A percentile compares a stretch with the other conserved stretches of the same genome.
Conservation (phyloP, 2,113 vertebrate genomes). For the Leptobrachium leishanense region DNA sequence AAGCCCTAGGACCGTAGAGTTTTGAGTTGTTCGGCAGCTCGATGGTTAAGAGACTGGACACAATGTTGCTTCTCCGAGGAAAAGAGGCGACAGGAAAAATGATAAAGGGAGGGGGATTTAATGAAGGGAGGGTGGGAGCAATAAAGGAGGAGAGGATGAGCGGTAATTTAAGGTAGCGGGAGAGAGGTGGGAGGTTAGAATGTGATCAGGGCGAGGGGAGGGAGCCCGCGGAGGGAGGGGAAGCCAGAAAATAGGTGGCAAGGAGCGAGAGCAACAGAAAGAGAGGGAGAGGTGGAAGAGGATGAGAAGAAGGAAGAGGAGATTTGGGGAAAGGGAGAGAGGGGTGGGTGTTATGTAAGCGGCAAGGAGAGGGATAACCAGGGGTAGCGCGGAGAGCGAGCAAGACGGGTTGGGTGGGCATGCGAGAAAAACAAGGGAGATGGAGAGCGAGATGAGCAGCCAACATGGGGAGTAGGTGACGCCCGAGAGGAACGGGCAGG, state of each 20-base stretch:
- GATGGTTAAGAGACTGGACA: too few relatives aligned
- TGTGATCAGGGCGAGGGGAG: slow-evolving; percentile 5
- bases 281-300: slow-evolving; percentile 23
- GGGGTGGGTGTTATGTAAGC: slow-evolving; percentile 13
- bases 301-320: slow-evolving; percentile 45
- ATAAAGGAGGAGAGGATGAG: slow-evolving; percentile 17
- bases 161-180: slow-evolving; percentile 19
- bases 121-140: background rate
- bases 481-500: background rate
- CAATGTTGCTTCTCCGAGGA: too few relatives aligned
- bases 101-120: background rate
- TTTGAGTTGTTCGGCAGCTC: too few relatives aligned
- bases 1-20: too few relatives aligned
- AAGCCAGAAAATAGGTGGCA: slow-evolving; percentile 25
- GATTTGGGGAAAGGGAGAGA: slow-evolving; percentile 53
- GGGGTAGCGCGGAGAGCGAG: background rate
- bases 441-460: background rate
- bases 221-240: slow-evolving; percentile 21
- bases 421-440: background rate
- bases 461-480: background rate
- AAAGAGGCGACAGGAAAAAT: background rate
- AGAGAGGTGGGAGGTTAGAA: slow-evolving; percentile 31
- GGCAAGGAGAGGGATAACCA: background rate
- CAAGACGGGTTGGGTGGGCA: background rate
- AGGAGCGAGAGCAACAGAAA: slow-evolving; percentile 4